Evolutionary conservation across 1,140 invertebrate species (phyloP).

Genomic region (Panulirus ornatus): DNA sequence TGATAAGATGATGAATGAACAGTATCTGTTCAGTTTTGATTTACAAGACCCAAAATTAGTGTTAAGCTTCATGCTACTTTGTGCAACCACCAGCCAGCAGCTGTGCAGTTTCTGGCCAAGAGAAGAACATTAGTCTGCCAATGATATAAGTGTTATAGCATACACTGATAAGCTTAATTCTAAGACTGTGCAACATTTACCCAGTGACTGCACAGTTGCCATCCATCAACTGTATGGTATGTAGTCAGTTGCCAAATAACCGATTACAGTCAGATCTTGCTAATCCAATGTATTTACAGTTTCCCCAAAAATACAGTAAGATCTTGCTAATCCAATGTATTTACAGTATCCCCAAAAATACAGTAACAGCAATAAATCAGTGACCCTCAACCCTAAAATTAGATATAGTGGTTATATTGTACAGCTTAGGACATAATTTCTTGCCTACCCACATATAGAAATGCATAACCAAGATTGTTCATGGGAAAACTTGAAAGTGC

Average conservation of each 20-base stretch:
- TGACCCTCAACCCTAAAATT: too few species aligned
- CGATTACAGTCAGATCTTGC: too few species aligned
- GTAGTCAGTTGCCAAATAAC: background rate
- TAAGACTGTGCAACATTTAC: background rate
- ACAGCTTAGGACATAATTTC: too few species aligned
- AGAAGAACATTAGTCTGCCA: background rate
- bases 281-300: too few species aligned
- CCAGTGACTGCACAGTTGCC: background rate
- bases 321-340: too few species aligned
- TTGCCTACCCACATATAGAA: too few species aligned
- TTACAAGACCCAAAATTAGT: background rate
- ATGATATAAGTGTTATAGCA: background rate
- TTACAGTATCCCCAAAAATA: too few species aligned
- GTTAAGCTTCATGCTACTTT: background rate
- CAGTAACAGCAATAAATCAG: too few species aligned
- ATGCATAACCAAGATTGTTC: too few species aligned
- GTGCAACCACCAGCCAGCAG: background rate
- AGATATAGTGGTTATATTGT: too few species aligned
- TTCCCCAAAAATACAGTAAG: too few species aligned
- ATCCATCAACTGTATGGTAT: background rate
- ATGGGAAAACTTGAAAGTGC: too few species aligned
- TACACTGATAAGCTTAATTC: background rate
- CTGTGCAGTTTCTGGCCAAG: background rate
- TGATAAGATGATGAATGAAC: background rate
- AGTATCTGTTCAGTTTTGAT: background rate